Percentiles rank a stretch among this genome's conserved stretches.
Evolutionary conservation across 2,113 vertebrate species (phyloP).

Genomic region (Pontoporia blainvillei): DNA sequence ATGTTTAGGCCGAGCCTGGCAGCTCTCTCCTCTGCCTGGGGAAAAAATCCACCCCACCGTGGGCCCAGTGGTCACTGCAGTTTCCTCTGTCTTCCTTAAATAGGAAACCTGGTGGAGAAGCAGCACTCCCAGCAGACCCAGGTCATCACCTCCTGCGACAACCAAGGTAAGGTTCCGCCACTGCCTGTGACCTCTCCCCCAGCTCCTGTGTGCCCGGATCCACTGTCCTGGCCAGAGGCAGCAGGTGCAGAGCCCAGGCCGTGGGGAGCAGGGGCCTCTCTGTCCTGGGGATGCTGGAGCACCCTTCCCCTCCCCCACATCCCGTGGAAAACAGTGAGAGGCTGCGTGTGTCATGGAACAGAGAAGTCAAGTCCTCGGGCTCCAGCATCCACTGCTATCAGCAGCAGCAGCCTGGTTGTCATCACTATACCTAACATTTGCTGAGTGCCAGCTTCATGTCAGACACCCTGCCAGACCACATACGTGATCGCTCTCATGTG

Average conservation of each 20-base stretch:
- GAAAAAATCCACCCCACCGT: rapidly evolving
- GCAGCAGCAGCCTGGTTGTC: neutral
- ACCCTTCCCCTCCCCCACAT: neutral
- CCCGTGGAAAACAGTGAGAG: neutral
- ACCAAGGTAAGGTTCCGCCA: slow-evolving; percentile 72
- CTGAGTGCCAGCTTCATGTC: neutral
- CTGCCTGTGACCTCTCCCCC: neutral
- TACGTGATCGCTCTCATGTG: neutral
- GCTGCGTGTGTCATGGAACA: neutral
- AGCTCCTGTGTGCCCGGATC: neutral
- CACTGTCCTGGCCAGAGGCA: neutral
- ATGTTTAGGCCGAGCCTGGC: neutral
- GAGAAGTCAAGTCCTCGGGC: neutral
- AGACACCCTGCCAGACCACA: neutral
- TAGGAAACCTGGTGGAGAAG: slow-evolving; percentile 64
- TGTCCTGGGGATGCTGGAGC: neutral
- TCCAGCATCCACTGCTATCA: neutral
- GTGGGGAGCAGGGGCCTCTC: neutral
- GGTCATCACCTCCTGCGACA: slow-evolving; percentile 56
- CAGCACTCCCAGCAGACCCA: slow-evolving; percentile 44
- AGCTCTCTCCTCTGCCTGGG: neutral
- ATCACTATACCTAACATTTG: neutral
- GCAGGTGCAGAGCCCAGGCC: neutral
- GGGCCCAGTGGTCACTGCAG: neutral
- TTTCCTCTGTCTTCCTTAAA: slow-evolving; percentile 41